phyloP scores from a whole-genome alignment of 2,888 invertebrate species.

The Melanotus villosus region DNA sequence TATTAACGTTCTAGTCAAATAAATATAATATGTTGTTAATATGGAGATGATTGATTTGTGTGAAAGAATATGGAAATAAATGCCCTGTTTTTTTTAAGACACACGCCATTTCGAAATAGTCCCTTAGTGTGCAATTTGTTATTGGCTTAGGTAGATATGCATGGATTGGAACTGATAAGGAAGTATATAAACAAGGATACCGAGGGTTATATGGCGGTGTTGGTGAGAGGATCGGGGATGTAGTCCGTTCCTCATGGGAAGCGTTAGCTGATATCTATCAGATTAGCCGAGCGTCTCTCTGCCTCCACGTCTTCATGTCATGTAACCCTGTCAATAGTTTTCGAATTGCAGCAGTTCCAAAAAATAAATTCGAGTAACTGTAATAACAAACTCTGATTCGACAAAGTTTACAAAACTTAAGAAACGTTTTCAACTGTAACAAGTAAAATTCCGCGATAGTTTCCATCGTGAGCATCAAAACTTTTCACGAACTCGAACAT shows the following conservation, averaged over 20 bases:
- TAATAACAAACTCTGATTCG: too few species aligned
- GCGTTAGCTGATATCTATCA: slow-evolving; percentile 42
- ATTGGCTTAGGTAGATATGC: slow-evolving; percentile 27
- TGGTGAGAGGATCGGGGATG: slow-evolving; percentile 29
- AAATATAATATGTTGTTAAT: neutral
- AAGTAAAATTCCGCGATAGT: too few species aligned
- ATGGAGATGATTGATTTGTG: neutral
- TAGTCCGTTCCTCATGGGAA: slow-evolving; percentile 34
- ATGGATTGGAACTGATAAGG: slow-evolving; percentile 30
- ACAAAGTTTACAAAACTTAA: too few species aligned
- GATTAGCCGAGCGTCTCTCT: slow-evolving; percentile 38
- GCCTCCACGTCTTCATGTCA: slow-evolving; percentile 26
- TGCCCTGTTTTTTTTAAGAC: too few species aligned
- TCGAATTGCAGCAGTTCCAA: slow-evolving; percentile 17
- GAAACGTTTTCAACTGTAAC: too few species aligned
- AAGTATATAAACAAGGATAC: slow-evolving; percentile 40
- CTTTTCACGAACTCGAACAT: too few species aligned
- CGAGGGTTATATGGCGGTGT: slow-evolving; percentile 30
- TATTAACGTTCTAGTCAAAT: neutral
- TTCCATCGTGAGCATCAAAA: too few species aligned
- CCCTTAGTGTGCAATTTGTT: neutral
- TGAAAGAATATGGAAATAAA: too few species aligned
- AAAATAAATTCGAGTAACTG: neutral
- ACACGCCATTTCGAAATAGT: too few species aligned
- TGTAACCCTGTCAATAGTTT: slow-evolving; percentile 34